A percentile compares a stretch with the other conserved stretches of the same genome.
phyloP scores from a whole-genome alignment of 2,797 vertebrate genomes.

The Austrolebias charrua region DNA sequence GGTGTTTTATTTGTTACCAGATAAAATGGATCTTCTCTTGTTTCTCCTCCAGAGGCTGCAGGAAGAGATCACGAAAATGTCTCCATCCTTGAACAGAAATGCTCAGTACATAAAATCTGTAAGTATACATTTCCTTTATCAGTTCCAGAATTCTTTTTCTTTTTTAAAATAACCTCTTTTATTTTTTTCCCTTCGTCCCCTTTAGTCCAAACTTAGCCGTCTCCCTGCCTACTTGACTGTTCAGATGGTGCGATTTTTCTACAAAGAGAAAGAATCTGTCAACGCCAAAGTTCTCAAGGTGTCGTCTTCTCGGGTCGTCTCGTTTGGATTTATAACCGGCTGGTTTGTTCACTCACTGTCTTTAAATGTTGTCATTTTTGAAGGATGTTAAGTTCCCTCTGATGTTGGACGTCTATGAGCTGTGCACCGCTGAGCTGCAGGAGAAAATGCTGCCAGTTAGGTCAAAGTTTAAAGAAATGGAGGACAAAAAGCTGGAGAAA shows the following conservation, averaged over 20 bases:
- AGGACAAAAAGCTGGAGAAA: conserved; percentile 93
- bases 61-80: conserved; percentile 98
- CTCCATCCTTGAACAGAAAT: conserved; percentile 93
- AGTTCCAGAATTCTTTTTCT: background rate
- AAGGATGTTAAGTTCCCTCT: conserved; percentile 99
- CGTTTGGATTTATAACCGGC: background rate
- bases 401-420: conserved; percentile 96
- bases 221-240: conserved; percentile 95
- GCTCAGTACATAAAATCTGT: conserved; percentile 98
- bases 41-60: conserved; percentile 87
- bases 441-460: conserved; percentile 92
- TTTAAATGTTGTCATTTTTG: conserved; percentile 1
- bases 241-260: conserved; percentile 99
- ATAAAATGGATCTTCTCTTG: background rate
- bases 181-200: conserved; percentile 4
- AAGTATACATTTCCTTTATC: conserved; percentile 61
- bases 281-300: conserved; percentile 99
- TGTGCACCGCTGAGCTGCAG: conserved; percentile 92
- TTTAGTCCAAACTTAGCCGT: conserved; percentile 94
- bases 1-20: background rate
- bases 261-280: conserved; percentile 99
- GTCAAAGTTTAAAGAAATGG: conserved; percentile 96
- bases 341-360: background rate
- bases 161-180: background rate
- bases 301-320: conserved; percentile 25